These are phyloP conservation scores for Lepidocyrtinus sp. DNA, from an alignment of 2,888 invertebrate genomes.

Conservation along the genomic window DNA sequence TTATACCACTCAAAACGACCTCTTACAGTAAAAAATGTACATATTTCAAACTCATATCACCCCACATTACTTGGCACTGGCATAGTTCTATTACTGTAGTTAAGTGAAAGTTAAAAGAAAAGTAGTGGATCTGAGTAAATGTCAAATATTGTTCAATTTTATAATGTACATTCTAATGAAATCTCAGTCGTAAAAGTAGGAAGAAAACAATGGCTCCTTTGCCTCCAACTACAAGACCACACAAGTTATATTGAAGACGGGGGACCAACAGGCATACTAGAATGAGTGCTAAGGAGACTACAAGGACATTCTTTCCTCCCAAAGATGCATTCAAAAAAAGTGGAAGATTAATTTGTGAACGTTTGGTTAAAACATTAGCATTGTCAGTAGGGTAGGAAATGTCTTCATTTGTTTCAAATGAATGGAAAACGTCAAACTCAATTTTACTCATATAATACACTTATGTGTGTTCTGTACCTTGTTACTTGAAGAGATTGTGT, in stretches of 20 bases:
- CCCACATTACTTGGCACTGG: neutral
- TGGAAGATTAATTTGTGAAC: constrained; percentile 56
- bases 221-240: neutral
- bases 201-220: neutral
- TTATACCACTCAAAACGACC: constrained; percentile 31
- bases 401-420: constrained; percentile 2
- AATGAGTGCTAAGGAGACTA: neutral
- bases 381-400: neutral
- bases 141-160: no score
- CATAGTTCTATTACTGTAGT: no score
- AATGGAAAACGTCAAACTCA: neutral
- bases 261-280: neutral
- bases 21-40: constrained; percentile 23
- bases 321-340: neutral
- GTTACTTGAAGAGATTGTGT: neutral
- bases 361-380: constrained; percentile 53
- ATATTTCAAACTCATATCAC: neutral
- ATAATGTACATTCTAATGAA: no score
- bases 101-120: no score
- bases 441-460: constrained; percentile 10
- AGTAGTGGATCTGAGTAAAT: no score
- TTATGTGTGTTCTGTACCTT: neutral
- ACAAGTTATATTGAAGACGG: neutral
- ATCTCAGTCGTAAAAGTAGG: no score
- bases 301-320: constrained; percentile 4